Base-by-base conservation (phyloP, 2,888 invertebrate genomes). In the Tipula lateralis region DNA sequence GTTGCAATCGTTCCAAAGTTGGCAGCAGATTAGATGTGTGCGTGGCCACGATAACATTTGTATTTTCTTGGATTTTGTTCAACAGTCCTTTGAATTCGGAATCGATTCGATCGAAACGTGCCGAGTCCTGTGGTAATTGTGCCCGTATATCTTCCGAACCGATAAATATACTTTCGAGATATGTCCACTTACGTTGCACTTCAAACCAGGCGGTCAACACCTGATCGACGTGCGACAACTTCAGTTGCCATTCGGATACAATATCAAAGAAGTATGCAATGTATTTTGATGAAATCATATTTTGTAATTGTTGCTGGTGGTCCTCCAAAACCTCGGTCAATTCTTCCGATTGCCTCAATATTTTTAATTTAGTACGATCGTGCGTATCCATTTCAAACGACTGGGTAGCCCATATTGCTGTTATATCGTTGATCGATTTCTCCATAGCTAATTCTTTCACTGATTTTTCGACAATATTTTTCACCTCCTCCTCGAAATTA, bases 391-490 rank as follows among this genome's bases (percentile, higher is more conserved):
- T 93, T 80, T 93, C 94, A 87, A 98, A 98, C 88, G 96, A 95
- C 93, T 97, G 94, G 2, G 90, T 89, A 0, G 93, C 91, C 98
- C 98, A 98, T 0, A 94, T 96, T 3, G 91, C 91, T 85, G 95
- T 93, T 87, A 99, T 91, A 89, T 98, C 98, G 87, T 94, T 94
- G 7, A 99, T 91, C 0, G 95, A 94, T 89, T 98, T 98, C 89
- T 98, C 98, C 97, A 98, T 98, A n/a, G 94, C 95, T 92, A 96
- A 95, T 91, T 98, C 99, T 89, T 98, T 98, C 0, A 97, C 97
- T 0, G 98, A 96, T 89, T 97, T 97, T 88, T 98, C 98, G 0
- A 98, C 98, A 87, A 97, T 97, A 86, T 95, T 96, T 88, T 97
- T 96, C 0, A 97, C 97, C 89, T 98, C 98, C 86, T 98, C 98